Conservation (phyloP, 2,888 invertebrate genomes). For the Zonitis immaculata region DNA sequence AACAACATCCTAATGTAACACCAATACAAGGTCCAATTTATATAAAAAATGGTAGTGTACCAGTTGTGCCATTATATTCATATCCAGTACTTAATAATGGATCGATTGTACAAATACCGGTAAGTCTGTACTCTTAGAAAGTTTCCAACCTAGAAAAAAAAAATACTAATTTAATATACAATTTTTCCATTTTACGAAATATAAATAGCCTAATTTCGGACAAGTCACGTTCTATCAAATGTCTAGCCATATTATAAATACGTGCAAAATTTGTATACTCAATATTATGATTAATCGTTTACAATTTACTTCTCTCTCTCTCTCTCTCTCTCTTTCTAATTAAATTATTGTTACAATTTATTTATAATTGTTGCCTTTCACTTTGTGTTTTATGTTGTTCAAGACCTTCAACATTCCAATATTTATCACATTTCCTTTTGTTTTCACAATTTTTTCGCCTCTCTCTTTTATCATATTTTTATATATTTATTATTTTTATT, state of each 20-base stretch:
- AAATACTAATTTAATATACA: too few species aligned
- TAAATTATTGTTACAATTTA: background rate
- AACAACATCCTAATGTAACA: constrained; percentile 59
- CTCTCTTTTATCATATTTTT: background rate
- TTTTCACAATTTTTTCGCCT: background rate
- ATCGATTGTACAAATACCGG: constrained; percentile 84
- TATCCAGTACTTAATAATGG: constrained; percentile 83
- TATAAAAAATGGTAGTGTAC: constrained; percentile 78
- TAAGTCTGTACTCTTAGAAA: constrained; percentile 55
- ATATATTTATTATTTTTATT: background rate
- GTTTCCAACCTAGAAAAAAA: too few species aligned
- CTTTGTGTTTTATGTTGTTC: background rate
- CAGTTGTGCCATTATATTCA: constrained; percentile 81
- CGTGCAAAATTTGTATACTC: background rate
- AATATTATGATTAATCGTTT: background rate
- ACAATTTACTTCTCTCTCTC: background rate
- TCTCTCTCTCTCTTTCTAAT: background rate
- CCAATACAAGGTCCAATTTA: constrained; percentile 87
- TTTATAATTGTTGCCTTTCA: background rate
- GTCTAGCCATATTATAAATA: background rate
- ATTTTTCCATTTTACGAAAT: background rate
- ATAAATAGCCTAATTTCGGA: background rate
- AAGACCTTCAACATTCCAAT: background rate
- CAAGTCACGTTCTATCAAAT: background rate
- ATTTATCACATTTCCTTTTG: background rate